phyloP scores from a whole-genome alignment of 2,113 vertebrate genomes.

The Odocoileus hemionus region DNA sequence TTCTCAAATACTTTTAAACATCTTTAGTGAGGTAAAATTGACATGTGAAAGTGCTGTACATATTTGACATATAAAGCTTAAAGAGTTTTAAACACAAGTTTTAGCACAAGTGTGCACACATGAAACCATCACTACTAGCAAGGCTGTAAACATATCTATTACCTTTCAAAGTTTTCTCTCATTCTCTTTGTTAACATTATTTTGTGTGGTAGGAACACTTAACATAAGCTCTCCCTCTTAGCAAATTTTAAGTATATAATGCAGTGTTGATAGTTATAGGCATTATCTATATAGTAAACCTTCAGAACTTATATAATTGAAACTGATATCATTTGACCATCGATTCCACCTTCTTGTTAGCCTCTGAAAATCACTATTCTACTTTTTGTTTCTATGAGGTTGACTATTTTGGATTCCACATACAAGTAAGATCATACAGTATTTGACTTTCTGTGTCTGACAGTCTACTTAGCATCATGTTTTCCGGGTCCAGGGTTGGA shows the following conservation, averaged over 20 bases:
- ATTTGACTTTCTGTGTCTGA: neutral
- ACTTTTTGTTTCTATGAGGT: neutral
- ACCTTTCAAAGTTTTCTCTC: neutral
- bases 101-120: neutral
- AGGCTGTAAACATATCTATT: neutral
- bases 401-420: neutral
- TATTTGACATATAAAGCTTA: neutral
- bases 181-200: neutral
- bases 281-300: neutral
- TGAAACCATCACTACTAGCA: neutral
- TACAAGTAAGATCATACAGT: neutral
- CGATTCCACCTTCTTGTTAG: neutral
- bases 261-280: neutral
- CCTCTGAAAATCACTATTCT: neutral
- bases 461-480: neutral
- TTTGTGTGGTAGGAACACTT: neutral
- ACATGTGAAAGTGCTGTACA: neutral
- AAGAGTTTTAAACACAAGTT: neutral
- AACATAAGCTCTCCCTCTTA: neutral
- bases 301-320: neutral
- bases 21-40: neutral
- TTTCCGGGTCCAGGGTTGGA: neutral
- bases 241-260: neutral
- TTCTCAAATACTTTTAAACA: neutral
- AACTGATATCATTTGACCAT: neutral